These are phyloP conservation scores for Pemphredon lugubris DNA, from an alignment of 2,888 invertebrate species.

Conservation along the genomic window DNA sequence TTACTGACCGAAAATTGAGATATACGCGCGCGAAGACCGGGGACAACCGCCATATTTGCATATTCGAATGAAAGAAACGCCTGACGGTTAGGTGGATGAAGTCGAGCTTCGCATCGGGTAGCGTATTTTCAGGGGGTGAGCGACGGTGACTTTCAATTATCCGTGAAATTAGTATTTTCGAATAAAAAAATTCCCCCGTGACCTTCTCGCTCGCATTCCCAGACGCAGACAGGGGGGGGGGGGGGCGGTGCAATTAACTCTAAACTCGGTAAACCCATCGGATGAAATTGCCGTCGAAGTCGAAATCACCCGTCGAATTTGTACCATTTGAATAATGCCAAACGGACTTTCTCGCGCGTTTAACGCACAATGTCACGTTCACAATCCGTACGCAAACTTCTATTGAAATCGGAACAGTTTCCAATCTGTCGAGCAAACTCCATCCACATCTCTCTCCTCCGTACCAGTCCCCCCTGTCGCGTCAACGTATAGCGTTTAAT, in stretches of 20 bases:
- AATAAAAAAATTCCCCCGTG: no score
- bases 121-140: not conserved
- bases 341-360: slow-evolving; percentile 13
- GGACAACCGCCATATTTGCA: slow-evolving; percentile 3
- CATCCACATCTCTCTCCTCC: not conserved
- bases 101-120: not conserved
- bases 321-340: slow-evolving; percentile 6
- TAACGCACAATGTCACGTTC: slow-evolving; percentile 21
- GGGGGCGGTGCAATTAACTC: not conserved
- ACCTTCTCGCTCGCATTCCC: no score
- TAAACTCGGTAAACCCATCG: not conserved
- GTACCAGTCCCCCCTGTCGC: not conserved
- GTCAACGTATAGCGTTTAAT: slow-evolving; percentile 4
- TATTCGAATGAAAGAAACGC: no score
- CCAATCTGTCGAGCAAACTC: slow-evolving; percentile 18
- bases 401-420: slow-evolving; percentile 24
- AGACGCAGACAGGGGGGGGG: no score
- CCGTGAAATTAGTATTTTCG: not conserved
- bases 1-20: no score
- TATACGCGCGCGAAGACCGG: not conserved
- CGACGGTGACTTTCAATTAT: slow-evolving; percentile 7
- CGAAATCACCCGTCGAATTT: not conserved
- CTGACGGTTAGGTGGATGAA: not conserved
- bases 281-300: slow-evolving; percentile 6
- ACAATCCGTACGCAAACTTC: slow-evolving; percentile 4